A percentile compares a stretch with the other conserved stretches of the same genome.
Conservation (phyloP, 2,797 vertebrate species). For the Parauchenoglanis ngamensis region DNA sequence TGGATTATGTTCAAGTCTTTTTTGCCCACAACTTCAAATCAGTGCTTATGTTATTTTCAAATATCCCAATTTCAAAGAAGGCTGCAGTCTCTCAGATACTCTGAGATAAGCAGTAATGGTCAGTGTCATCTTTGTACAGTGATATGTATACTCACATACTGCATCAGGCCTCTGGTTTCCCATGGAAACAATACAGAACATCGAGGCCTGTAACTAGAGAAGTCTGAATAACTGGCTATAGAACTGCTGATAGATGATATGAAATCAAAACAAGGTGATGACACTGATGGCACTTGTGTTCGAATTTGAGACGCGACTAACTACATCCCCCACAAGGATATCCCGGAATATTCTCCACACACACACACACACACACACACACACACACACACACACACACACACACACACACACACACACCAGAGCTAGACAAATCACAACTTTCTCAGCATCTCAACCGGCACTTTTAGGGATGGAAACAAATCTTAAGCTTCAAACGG, state of each 20-base stretch:
- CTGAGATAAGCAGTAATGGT: conserved; percentile 70
- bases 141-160: conserved; percentile 70
- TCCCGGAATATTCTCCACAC: conserved; percentile 19
- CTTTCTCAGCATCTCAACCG: conserved; percentile 7
- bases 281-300: conserved; percentile 78
- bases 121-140: conserved; percentile 67
- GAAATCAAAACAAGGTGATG: conserved; percentile 82
- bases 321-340: conserved; percentile 33
- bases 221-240: conserved; percentile 67
- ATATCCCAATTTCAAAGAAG: not conserved
- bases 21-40: not conserved
- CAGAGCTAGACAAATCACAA: conserved; percentile 6
- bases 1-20: not conserved
- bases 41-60: not conserved
- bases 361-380: conserved; percentile 33
- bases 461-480: not conserved
- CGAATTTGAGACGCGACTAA: conserved; percentile 67
- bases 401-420: conserved; percentile 32
- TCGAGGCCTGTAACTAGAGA: conserved; percentile 75
- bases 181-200: conserved; percentile 75
- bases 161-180: conserved; percentile 71
- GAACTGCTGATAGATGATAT: conserved; percentile 78
- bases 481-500: not conserved
- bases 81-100: conserved; percentile 53
- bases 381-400: conserved; percentile 32